Evolutionary conservation across 2,888 invertebrate genomes (phyloP).

Genomic region (Tachystola acroxantha): DNA sequence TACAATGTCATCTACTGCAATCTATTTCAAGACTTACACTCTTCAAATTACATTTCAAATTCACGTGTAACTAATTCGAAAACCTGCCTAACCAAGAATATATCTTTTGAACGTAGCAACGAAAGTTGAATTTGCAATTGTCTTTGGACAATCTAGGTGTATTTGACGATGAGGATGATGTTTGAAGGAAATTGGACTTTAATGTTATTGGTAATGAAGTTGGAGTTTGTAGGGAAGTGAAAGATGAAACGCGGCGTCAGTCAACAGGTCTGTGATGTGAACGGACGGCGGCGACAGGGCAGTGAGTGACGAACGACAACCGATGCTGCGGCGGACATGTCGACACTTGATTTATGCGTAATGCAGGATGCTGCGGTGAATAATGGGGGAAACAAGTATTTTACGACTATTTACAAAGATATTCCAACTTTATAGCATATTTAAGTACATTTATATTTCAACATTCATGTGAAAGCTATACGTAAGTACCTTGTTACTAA

Average conservation of each 20-base stretch:
- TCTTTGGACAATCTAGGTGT: not conserved
- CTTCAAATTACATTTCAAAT: not conserved
- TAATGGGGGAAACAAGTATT: not conserved
- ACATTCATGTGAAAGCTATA: too few species aligned
- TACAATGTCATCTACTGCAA: not conserved
- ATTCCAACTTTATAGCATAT: not conserved
- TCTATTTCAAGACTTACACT: not conserved
- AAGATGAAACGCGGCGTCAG: slow-evolving; percentile 18
- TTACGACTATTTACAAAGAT: not conserved
- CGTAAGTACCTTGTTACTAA: too few species aligned
- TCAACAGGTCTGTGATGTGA: slow-evolving; percentile 12
- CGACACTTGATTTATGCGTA: slow-evolving; percentile 4
- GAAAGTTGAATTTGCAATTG: slow-evolving; percentile 12
- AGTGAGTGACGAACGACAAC: slow-evolving; percentile 16
- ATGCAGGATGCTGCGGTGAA: not conserved
- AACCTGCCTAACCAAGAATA: not conserved
- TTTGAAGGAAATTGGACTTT: slow-evolving; percentile 5
- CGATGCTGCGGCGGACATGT: slow-evolving; percentile 6
- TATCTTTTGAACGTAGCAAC: slow-evolving; percentile 9
- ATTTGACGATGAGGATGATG: slow-evolving; percentile 10
- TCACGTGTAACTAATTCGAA: not conserved
- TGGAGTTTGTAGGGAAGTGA: slow-evolving; percentile 1
- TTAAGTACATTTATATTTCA: not conserved
- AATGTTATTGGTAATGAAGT: not conserved
- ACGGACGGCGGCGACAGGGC: slow-evolving; percentile 10